Base-by-base conservation (phyloP, 1,140 invertebrate species). In the Tyrophagus putrescentiae region DNA sequence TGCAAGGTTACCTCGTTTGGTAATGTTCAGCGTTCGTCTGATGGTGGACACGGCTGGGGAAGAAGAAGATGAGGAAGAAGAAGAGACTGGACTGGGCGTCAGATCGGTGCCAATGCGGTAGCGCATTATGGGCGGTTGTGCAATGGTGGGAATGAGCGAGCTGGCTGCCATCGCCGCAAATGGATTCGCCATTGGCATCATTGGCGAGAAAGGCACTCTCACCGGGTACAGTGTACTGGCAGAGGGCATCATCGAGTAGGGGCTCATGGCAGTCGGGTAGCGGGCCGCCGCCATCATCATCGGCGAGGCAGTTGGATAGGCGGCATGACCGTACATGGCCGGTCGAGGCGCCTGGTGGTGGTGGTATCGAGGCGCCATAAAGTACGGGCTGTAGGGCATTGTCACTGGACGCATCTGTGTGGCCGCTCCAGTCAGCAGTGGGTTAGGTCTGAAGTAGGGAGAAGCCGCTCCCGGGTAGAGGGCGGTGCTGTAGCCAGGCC, bases 161-260 rank as follows among this genome's bases (percentile, higher is more conserved):
- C 45, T 48, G 18, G n/a, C n/a, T n/a, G n/a, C n/a, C n/a, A n/a
- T n/a, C n/a, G n/a, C n/a, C n/a, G n/a, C n/a, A n/a, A n/a, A n/a
- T n/a, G n/a, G n/a, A n/a, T n/a, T n/a, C n/a, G n/a, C n/a, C 3
- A 25, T 25, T 31, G 52, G 9, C 13, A 27, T 1, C 3, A 54
- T 54, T 36, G 52, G 1, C 4, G 52, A 31, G 27, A 18, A 54
- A 18, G 52, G 4, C 16, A 54, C 13, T 54, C 52, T 16, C 13
- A 54, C 52, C 3, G 52, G 52, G 28, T 54, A 54, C 4, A 54
- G 25, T 34, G 52, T 34, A 31, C 27, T 31, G 11, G 52, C 11
- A 34, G 52, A 13, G 13, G 52, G 13, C 13, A 54, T 27, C 52
- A 54, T 27, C 52, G 52, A 54, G 25, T 42, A 21, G 41, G 41